Conservation (phyloP, 2,888 invertebrate genomes). For the Melanostoma scalare region DNA sequence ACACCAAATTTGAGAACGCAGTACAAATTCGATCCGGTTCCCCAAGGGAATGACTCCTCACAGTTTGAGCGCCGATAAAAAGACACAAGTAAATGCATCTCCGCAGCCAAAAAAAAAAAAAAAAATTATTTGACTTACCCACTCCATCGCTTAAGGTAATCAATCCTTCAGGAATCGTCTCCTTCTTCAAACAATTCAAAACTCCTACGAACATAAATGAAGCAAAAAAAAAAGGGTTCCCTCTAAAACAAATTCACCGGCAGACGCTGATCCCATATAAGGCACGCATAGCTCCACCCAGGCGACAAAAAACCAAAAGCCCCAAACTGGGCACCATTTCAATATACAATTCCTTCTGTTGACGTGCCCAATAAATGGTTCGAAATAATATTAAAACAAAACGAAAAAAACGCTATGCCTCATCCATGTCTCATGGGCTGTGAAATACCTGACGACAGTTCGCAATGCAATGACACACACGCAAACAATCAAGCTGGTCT, state of each 20-base stretch:
- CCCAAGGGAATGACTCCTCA: slow-evolving; percentile 8
- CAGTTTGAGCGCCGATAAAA: slow-evolving; percentile 53
- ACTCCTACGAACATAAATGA: slow-evolving; percentile 15
- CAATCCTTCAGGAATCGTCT: slow-evolving; percentile 61
- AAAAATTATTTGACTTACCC: slow-evolving; percentile 20
- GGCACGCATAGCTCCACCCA: slow-evolving; percentile 68
- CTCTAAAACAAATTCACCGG: slow-evolving; percentile 52
- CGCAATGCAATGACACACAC: slow-evolving; percentile 53
- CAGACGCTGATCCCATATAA: slow-evolving; percentile 63
- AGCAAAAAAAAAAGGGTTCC: slow-evolving; percentile 2
- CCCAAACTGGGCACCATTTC: slow-evolving; percentile 51
- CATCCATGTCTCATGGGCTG: slow-evolving; percentile 61
- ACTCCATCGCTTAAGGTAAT: slow-evolving; percentile 53
- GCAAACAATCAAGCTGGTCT: slow-evolving; percentile 6
- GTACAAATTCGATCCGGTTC: neutral
- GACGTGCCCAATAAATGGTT: slow-evolving; percentile 49
- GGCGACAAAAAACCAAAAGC: slow-evolving; percentile 42
- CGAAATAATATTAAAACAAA: slow-evolving; percentile 26
- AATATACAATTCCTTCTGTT: slow-evolving; percentile 38
- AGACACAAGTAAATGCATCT: neutral
- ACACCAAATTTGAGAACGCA: no score
- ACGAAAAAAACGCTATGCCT: slow-evolving; percentile 18
- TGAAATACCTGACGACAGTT: slow-evolving; percentile 71
- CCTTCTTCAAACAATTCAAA: slow-evolving; percentile 54
- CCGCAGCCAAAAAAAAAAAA: neutral